Conservation (phyloP, 2,797 vertebrate species). For the Avahi laniger region DNA sequence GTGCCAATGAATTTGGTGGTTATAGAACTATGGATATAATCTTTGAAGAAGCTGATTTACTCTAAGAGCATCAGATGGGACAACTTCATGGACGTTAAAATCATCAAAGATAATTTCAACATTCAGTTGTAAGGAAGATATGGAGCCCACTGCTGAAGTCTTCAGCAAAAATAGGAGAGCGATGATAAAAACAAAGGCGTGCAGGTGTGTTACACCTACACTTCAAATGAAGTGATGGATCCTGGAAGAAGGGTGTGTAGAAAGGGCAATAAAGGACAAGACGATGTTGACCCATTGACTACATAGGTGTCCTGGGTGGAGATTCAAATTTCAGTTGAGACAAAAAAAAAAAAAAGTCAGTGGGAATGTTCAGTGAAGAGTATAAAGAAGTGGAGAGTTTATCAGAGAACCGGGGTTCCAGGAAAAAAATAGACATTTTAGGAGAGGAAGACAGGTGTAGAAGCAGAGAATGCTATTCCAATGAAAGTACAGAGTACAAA, state of each 20-base stretch:
- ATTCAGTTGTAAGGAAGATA: background rate
- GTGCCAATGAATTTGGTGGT: background rate
- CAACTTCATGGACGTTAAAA: background rate
- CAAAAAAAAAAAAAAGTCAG: background rate
- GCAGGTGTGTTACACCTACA: background rate
- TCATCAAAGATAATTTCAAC: background rate
- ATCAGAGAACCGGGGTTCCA: background rate
- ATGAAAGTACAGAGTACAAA: fast-evolving
- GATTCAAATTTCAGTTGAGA: background rate
- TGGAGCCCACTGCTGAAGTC: background rate
- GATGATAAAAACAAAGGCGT: background rate
- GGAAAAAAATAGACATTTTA: no score
- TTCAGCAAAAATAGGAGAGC: background rate
- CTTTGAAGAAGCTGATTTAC: background rate
- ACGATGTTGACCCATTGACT: background rate
- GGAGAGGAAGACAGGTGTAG: background rate
- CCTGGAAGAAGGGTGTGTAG: background rate
- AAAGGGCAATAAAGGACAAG: background rate
- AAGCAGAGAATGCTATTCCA: background rate
- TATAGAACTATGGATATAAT: background rate
- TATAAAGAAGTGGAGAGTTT: no score
- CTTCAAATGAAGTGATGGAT: background rate
- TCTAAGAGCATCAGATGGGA: background rate
- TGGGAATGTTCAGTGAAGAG: background rate
- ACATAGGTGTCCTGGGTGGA: background rate